Evolutionary conservation across 2,797 vertebrate species (phyloP), one percentile per base, ranked within the genome.

Genomic region (Hypotaenidia philippensis): DNA sequence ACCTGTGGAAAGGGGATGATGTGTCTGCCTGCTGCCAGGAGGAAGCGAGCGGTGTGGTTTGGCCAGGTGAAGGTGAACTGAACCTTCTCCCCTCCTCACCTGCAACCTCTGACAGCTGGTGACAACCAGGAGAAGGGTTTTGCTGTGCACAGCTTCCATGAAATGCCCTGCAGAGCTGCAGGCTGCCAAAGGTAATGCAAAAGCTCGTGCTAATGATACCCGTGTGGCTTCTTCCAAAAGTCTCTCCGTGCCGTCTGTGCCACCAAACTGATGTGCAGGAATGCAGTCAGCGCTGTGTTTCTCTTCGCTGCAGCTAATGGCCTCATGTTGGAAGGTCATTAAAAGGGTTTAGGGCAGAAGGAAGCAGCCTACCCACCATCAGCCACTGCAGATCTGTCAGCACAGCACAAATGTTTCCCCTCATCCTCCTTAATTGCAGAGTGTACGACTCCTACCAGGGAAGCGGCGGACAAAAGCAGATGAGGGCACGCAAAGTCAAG

Each of bases 231-330:
- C 45, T 23, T 25, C 77, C 50, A 26, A 36, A 80, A 29, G 25
- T 61, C 44, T 57, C 23, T 32, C 27, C 0, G 4, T 70, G 77
- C 31, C 13, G 0, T 36, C 10, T 26, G 45, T n/a, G 38, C 21
- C 19, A 26, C 56, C 15, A 27, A 83, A 77, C 7, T 6, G 57
- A 68, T 31, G 26, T 40, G 8, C 15, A 34, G 29, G 50, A 80
- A 78, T 3, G 6, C 40, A 65, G 29, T 4, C 65, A 31, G 11
- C 4, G 0, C 59, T 13, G 17, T 5, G 0, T 23, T 41, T 44
- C 59, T 57, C 64, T 26, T 47, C 63, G 74, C 63, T 60, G 36
- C 55, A 66, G 49, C 50, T 29, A 71, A 61, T 1, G 7, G 22
- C 40, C 53, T 72, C 26, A 13, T 6, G 11, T 20, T 49, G 70